These are phyloP conservation scores for Malthinus seriepunctatus DNA, from an alignment of 2,888 invertebrate genomes.

Conservation along the genomic window DNA sequence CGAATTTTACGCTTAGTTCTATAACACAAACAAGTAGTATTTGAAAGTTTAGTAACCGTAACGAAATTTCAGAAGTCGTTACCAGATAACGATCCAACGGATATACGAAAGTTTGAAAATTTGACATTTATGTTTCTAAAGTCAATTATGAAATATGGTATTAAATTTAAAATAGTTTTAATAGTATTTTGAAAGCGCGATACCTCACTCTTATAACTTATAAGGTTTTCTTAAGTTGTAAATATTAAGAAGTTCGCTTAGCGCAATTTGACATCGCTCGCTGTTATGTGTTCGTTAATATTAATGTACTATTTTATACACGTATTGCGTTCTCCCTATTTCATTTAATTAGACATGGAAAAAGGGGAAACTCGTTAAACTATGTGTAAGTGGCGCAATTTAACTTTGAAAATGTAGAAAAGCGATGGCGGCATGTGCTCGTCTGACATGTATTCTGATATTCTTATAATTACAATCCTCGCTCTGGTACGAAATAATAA, in stretches of 20 bases:
- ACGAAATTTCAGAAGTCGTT: constrained; percentile 6
- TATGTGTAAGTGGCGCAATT: constrained; percentile 21
- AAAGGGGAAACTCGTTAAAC: constrained; percentile 25
- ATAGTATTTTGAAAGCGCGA: constrained; percentile 15
- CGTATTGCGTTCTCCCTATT: constrained; percentile 22
- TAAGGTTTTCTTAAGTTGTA: constrained; percentile 10
- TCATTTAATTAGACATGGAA: constrained; percentile 23
- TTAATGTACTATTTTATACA: constrained; percentile 21
- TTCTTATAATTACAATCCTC: constrained; percentile 31
- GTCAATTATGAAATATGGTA: constrained; percentile 16
- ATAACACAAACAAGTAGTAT: constrained; percentile 13
- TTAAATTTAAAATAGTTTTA: constrained; percentile 22
- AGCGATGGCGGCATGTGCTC: constrained; percentile 24
- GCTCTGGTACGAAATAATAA: constrained; percentile 30
- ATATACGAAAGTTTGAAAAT: constrained; percentile 7
- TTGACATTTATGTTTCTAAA: constrained; percentile 10
- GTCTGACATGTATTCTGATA: constrained; percentile 32
- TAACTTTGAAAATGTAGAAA: constrained; percentile 24
- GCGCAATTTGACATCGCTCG: constrained; percentile 18
- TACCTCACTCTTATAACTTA: constrained; percentile 1
- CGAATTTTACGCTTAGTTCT: constrained; percentile 8
- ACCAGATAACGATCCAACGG: constrained; percentile 7
- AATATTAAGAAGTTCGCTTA: constrained; percentile 16
- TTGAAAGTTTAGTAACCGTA: constrained; percentile 10
- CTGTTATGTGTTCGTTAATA: constrained; percentile 18